Evolutionary conservation across 2,797 vertebrate species (phyloP), one percentile per base, ranked within the genome.

Genomic region (Cyprinella venusta): DNA sequence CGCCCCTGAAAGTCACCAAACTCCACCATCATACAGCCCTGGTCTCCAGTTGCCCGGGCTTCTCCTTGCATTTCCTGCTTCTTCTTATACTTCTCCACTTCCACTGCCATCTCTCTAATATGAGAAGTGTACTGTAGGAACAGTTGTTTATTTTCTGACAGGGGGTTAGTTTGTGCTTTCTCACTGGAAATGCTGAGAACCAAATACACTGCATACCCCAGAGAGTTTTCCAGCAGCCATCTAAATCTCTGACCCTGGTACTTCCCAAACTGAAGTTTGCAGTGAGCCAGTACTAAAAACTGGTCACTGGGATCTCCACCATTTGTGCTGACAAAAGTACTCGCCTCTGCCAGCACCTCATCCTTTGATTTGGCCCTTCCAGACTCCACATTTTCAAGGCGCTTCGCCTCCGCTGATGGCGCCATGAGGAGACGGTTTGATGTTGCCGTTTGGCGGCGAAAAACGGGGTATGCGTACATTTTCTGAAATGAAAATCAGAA

Each of bases 221-320:
- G 45, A 15, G 38, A 64, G 64, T 30, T 63, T 63, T 63, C 61
- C 61, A 63, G 61, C 6, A 63, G 61, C 26, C 61, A 63, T 63
- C 61, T 63, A 30, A 63, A 63, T 30, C 6, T 30, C 24, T 63
- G 59, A 6, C 59, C 12, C 59, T 63, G 59, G 64, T 68, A 79
- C 45, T 50, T 52, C 26, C 64, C 64, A 68, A 79, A 79, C 64
- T 79, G 64, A 52, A 69, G 64, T 54, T 56, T 36, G 42, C 64
- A 80, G 64, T 80, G 48, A n/a, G 65, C 78, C 45, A 56, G 61
- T 36, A 80, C 26, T 38, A 70, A 40, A 40, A 80, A 69, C 24
- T 30, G 48, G 21, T 80, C 79, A 56, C 33, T 38, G 50, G 50
- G 50, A 36, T 80, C 50, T 80, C 79, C 79, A 59, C 65, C 52